Evolutionary conservation across 2,888 invertebrate genomes (phyloP), one percentile per base, ranked within the genome.

Genomic region (Panopea generosa): DNA sequence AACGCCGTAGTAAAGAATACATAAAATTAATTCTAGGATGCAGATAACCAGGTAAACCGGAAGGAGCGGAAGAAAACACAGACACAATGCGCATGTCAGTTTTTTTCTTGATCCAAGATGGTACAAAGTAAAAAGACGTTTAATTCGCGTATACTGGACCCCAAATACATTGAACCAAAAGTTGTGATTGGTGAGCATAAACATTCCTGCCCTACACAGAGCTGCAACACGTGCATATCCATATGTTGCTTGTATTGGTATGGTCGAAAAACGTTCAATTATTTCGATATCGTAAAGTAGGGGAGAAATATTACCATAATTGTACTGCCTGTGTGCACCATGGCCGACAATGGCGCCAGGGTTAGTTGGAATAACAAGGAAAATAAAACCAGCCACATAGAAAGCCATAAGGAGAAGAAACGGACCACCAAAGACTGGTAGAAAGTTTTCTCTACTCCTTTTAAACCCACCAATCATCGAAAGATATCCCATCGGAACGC

Each of bases 391-490:
- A 3, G 50, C 56, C 11, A 66, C 43, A 22, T 69, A 72, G 22
- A 53, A 77, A 14, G 29, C 33, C 7, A 40, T 20, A 2, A 77
- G 33, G 20, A 77, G 50, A 33, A 52, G 24, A 33, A 53, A 72
- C n/a, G 77, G 77, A 7, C 77, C 77, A 14, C 77, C 77, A n/a
- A 77, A 56, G 11, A 60, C n/a, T 27, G 72, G 72, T 7, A 72
- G 22, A 40, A 72, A 77, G 24, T 57, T 59, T 4, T 40, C 18
- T 27, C 45, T 49, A 43, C 77, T 77, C 38, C 52, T 72, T 29
- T 77, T 56, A 61, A 69, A 73, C 2, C 77, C 77, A 2, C 60
- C 72, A 6, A 77, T 52, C 65, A 77, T 68, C n/a, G 72, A 72
- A 4, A 77, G 63, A 59, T 72, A 77, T 7, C 69, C 69, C 47